Percentiles rank a stretch among this genome's conserved stretches.
phyloP scores from a whole-genome alignment of 2,797 vertebrate species.

The Mormyrops attenuatus region DNA sequence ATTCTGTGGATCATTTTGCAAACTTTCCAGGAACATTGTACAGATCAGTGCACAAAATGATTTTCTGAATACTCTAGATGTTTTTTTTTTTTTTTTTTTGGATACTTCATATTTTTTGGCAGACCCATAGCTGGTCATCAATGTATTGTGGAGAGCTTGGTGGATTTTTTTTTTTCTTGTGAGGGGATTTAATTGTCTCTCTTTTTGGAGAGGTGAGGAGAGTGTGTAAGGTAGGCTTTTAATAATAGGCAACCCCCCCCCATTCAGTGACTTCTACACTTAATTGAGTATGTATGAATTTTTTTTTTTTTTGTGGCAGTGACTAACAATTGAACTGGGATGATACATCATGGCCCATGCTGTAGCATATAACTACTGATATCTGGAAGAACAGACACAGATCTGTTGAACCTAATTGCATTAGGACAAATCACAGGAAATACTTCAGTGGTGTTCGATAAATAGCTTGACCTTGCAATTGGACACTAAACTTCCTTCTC shows the following conservation, averaged over 20 bases:
- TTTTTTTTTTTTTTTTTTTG: not conserved
- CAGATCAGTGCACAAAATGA: not conserved
- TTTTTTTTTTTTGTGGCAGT: too few relatives aligned
- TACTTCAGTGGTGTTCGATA: not conserved
- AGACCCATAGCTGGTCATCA: not conserved
- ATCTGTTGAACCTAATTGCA: not conserved
- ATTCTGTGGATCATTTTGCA: not conserved
- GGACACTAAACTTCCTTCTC: not conserved
- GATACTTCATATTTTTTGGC: not conserved
- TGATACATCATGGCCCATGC: too few relatives aligned
- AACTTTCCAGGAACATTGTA: not conserved
- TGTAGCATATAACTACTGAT: not conserved
- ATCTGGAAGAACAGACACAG: not conserved
- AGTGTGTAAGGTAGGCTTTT: not conserved
- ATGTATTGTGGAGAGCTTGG: not conserved
- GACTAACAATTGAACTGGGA: too few relatives aligned
- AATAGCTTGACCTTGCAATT: not conserved
- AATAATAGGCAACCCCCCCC: not conserved
- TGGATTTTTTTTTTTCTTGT: not conserved
- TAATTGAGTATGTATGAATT: too few relatives aligned
- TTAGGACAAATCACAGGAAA: not conserved
- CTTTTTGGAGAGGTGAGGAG: not conserved
- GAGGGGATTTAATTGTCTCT: not conserved
- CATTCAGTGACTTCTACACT: not conserved
- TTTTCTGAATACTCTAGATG: not conserved